Conservation (phyloP, 2,888 invertebrate genomes). For the Hydriomena furcata region DNA sequence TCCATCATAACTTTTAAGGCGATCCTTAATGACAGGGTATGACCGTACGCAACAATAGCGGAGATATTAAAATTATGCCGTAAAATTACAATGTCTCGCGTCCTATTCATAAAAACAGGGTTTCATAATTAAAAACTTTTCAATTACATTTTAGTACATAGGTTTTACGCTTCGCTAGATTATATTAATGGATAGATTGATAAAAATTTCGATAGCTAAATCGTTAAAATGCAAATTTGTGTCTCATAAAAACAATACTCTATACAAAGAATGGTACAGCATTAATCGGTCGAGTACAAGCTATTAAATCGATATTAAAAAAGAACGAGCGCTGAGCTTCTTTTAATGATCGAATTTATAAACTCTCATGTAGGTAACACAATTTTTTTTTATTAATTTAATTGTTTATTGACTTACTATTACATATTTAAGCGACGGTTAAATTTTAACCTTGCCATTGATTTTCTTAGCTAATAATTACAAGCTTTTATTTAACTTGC, state of each 20-base stretch:
- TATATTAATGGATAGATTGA: too few species aligned
- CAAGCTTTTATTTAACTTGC: too few species aligned
- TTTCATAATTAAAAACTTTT: too few species aligned
- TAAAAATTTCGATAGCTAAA: too few species aligned
- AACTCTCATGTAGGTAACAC: conserved; percentile 80
- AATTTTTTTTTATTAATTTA: too few species aligned
- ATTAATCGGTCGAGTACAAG: conserved; percentile 70
- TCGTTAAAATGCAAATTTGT: conserved; percentile 9
- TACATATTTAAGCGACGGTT: too few species aligned
- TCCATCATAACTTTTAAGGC: conserved; percentile 53
- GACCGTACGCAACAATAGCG: conserved; percentile 41
- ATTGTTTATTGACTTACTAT: too few species aligned
- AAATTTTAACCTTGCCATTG: too few species aligned
- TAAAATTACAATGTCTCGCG: conserved; percentile 57
- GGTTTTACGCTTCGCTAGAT: too few species aligned
- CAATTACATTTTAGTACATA: too few species aligned
- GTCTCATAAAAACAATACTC: conserved; percentile 11
- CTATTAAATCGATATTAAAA: conserved; percentile 77
- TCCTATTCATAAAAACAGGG: neutral
- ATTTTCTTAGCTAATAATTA: too few species aligned
- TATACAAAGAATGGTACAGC: conserved; percentile 55
- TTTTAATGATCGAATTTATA: conserved; percentile 82
- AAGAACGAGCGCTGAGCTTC: conserved; percentile 71
- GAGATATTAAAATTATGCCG: conserved; percentile 34
- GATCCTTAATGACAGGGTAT: conserved; percentile 32